Base-by-base conservation (phyloP, 2,113 vertebrate species). In the Cisticola juncidis region DNA sequence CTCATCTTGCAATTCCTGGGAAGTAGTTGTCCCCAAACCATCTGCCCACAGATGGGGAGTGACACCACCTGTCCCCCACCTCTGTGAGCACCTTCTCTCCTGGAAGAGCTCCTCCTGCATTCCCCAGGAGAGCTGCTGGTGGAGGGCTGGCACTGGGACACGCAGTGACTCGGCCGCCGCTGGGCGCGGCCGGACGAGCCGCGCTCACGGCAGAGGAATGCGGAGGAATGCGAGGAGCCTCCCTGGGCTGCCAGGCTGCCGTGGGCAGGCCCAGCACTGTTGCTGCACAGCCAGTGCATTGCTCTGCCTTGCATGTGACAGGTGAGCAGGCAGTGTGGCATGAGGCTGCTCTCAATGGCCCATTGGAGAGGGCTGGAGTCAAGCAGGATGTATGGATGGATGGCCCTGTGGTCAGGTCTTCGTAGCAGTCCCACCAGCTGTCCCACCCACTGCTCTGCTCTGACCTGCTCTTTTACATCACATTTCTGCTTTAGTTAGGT, bases 181-280 rank as follows among this genome's bases (percentile, higher is more conserved):
- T 45, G 92, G 84, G 73, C 28, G 71, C 0, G 5, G 76, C 76
- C 0, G 2, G 54, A 57, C 0, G 1, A 88, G 61, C 33, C 3
- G 3, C 23, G 2, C 48, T 85, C 79, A 80, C 0, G 28, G 62
- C 70, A 57, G 31, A 90, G 33, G 81, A 88, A 88, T 88, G 90
- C 1, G 9, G 31, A 90, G 33, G 81, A 88, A 88, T 88, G 90
- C 1, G 9, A 11, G 1, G 7, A 38, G n/a, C 35, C 40, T 68
- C 45, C 53, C 54, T 15, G 82, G 44, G 78, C 61, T 82, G 24
- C 1, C 0, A 14, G 69, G 68, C 2, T n/a, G 60, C 64, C 11
- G 22, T 1, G 2, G 47, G 65, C 50, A 78, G 80, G 94, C 23
- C 57, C 11, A 3, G 89, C 2, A 1, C 25, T 45, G 2, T 1